Evolutionary conservation across 2,113 vertebrate genomes (phyloP).

Genomic region (Petroica traversi): DNA sequence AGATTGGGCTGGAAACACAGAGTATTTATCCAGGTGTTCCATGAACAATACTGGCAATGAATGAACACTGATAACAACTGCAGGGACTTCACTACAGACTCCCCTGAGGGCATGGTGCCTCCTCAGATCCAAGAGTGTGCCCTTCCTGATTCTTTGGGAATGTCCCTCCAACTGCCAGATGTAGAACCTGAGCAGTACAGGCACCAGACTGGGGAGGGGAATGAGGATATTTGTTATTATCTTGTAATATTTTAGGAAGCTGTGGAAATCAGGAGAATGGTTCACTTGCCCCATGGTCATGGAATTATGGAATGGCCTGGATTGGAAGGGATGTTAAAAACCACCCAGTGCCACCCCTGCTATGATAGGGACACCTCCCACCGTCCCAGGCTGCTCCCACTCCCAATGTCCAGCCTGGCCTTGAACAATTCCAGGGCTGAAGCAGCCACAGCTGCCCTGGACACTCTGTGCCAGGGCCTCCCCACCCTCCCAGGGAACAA

Average conservation of each 20-base stretch:
- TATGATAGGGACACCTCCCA: neutral
- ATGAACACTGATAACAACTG: neutral
- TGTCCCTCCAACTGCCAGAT: neutral
- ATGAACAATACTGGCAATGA: neutral
- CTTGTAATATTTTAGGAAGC: neutral
- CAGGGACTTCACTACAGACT: neutral
- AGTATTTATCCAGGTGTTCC: neutral
- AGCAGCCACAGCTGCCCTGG: neutral
- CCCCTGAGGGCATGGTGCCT: neutral
- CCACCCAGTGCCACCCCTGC: neutral
- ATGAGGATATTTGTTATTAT: neutral
- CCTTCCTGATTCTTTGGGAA: neutral
- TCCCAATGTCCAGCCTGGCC: neutral
- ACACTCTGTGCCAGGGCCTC: neutral
- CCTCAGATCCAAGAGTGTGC: neutral
- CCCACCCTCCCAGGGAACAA: neutral
- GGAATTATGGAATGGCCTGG: neutral
- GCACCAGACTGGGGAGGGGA: neutral
- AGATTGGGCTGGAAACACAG: neutral
- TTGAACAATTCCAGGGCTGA: neutral
- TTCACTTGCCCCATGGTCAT: neutral
- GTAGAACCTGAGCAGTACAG: neutral
- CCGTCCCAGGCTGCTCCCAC: neutral
- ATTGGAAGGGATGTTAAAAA: neutral
- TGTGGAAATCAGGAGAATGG: neutral